A percentile compares a stretch with the other conserved stretches of the same genome.
Evolutionary conservation across 2,888 invertebrate genomes (phyloP).

Genomic region (Machimus rusticus): DNA sequence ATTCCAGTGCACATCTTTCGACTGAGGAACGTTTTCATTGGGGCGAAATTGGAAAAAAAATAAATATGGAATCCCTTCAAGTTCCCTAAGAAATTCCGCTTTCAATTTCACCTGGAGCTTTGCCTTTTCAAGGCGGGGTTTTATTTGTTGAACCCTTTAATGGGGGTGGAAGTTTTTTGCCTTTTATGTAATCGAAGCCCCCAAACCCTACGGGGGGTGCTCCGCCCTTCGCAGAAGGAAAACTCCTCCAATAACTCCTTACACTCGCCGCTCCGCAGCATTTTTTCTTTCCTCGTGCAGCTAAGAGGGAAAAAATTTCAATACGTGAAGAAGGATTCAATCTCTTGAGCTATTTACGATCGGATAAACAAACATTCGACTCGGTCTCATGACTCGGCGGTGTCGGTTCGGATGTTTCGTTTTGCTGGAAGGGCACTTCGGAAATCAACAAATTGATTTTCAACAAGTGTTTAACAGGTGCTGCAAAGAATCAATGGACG

Average conservation of each 20-base stretch:
- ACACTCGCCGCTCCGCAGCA: not conserved
- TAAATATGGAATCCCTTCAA: slow-evolving; percentile 21
- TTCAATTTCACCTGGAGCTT: slow-evolving; percentile 38
- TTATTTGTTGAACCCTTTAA: slow-evolving; percentile 33
- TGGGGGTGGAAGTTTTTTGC: slow-evolving; percentile 15
- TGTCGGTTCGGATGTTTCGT: slow-evolving; percentile 29
- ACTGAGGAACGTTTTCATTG: not conserved
- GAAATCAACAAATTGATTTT: slow-evolving; percentile 45
- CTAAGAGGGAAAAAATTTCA: slow-evolving; percentile 20
- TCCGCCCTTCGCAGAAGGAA: not conserved
- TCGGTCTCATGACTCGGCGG: slow-evolving; percentile 26
- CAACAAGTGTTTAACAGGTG: slow-evolving; percentile 45
- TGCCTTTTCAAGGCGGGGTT: slow-evolving; percentile 20
- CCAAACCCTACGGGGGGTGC: not conserved
- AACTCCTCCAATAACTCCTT: slow-evolving; percentile 14
- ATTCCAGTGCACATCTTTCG: not conserved
- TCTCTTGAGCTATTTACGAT: slow-evolving; percentile 41
- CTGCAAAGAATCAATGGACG: slow-evolving; percentile 15
- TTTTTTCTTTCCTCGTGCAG: not conserved
- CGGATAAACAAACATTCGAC: slow-evolving; percentile 40
- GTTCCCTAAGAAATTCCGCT: slow-evolving; percentile 9
- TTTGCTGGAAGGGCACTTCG: slow-evolving; percentile 39
- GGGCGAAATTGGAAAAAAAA: not conserved
- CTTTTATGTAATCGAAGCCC: slow-evolving; percentile 22
- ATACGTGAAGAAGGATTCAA: slow-evolving; percentile 41